Conservation (phyloP, 1,140 invertebrate genomes). For the Macrocentrus cingulum region DNA sequence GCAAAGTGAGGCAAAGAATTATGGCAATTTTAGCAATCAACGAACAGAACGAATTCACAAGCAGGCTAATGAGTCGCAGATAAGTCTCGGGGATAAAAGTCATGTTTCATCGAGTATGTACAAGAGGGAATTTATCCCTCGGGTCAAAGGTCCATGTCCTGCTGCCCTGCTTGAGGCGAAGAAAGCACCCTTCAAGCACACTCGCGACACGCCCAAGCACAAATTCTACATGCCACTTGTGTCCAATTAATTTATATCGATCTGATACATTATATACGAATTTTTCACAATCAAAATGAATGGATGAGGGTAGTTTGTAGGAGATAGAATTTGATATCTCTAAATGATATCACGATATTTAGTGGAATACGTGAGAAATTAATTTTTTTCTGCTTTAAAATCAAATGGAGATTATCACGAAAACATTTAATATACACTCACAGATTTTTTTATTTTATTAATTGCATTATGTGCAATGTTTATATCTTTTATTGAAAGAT, state of each 20-base stretch:
- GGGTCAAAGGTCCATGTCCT: constrained; percentile 72
- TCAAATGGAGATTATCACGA: neutral
- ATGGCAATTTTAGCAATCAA: constrained; percentile 67
- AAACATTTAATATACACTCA: neutral
- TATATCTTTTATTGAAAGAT: neutral
- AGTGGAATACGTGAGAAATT: constrained; percentile 1
- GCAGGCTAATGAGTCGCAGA: constrained; percentile 70
- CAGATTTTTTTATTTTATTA: too few relatives aligned
- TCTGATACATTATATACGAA: neutral
- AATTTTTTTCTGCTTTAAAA: neutral
- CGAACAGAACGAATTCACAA: constrained; percentile 60
- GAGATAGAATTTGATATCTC: neutral
- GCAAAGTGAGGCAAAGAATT: constrained; percentile 66
- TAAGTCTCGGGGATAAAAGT: constrained; percentile 68
- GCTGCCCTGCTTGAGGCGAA: constrained; percentile 73
- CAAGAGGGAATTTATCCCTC: constrained; percentile 73
- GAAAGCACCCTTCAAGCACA: constrained; percentile 76
- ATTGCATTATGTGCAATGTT: neutral
- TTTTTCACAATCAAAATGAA: neutral
- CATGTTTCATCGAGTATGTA: constrained; percentile 66
- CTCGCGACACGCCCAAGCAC: constrained; percentile 77
- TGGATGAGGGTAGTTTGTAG: constrained; percentile 2
- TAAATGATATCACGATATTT: neutral
- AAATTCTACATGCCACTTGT: constrained; percentile 75
- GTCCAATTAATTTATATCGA: constrained; percentile 36